phyloP scores from a whole-genome alignment of 2,113 vertebrate species.

The Phyllostomus hastatus region DNA sequence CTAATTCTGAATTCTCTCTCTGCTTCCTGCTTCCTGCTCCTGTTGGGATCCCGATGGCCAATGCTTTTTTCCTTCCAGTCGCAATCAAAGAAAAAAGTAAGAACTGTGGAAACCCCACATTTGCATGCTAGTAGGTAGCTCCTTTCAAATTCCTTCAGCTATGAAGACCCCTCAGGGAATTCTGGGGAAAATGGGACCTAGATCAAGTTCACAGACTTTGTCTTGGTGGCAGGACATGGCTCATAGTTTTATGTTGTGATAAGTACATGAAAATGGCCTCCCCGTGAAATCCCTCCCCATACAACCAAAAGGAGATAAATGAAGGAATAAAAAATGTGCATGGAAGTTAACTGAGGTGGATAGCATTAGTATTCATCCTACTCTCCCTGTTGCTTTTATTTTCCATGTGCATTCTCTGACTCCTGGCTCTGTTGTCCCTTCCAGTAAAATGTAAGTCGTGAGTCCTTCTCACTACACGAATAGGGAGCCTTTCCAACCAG shows the following conservation, averaged over 20 bases:
- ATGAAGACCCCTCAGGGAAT: background rate
- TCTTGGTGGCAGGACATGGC: background rate
- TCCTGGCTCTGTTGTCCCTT: background rate
- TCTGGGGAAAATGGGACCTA: background rate
- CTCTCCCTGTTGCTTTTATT: background rate
- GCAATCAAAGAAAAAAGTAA: slow-evolving; percentile 62
- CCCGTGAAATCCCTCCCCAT: background rate
- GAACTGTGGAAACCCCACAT: background rate
- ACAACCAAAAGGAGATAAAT: background rate
- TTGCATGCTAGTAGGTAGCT: background rate
- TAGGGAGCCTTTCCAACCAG: background rate
- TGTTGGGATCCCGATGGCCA: background rate
- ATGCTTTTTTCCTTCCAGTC: background rate
- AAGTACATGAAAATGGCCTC: background rate
- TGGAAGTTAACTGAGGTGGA: background rate
- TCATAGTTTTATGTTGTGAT: background rate
- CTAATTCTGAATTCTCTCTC: background rate
- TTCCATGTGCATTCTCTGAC: background rate
- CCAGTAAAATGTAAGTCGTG: slow-evolving; percentile 41
- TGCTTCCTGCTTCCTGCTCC: background rate
- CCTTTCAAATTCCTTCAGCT: background rate
- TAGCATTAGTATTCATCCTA: background rate
- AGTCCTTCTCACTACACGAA: background rate
- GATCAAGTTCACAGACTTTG: too few relatives aligned
- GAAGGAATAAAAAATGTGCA: background rate